These are phyloP conservation scores for Gymnocephalus cernua DNA, from an alignment of 2,113 vertebrate genomes.

Conservation along the genomic window DNA sequence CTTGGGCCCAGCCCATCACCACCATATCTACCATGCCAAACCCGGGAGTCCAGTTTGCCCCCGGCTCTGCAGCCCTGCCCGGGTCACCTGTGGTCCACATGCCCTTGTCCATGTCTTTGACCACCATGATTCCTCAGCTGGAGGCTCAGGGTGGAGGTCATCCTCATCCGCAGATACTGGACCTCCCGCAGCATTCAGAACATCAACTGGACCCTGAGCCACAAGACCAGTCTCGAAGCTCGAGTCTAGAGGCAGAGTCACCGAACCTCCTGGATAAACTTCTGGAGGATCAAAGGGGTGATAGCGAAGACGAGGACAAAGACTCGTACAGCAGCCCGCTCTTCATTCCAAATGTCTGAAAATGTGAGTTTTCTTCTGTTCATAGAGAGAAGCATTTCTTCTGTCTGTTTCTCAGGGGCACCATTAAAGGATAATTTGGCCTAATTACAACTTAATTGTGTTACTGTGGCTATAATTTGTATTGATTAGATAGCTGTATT, in stretches of 20 bases:
- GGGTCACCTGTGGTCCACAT: slow-evolving; percentile 88
- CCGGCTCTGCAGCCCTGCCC: slow-evolving; percentile 81
- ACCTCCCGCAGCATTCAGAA: slow-evolving; percentile 60
- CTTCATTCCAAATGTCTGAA: slow-evolving; percentile 86
- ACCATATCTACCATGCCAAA: slow-evolving; percentile 82
- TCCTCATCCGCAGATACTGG: slow-evolving; percentile 80
- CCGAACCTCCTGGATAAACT: slow-evolving; percentile 91
- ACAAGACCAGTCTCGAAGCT: slow-evolving; percentile 76
- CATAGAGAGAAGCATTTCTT: background rate
- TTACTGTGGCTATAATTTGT: background rate
- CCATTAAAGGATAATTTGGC: background rate
- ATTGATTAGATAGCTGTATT: background rate
- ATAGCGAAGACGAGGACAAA: slow-evolving; percentile 84
- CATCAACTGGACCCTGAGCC: slow-evolving; percentile 76
- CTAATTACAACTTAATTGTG: background rate
- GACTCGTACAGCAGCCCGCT: slow-evolving; percentile 86
- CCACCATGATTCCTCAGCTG: slow-evolving; percentile 83
- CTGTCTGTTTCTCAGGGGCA: background rate
- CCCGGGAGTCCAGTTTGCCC: slow-evolving; percentile 86
- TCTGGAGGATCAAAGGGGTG: slow-evolving; percentile 85
- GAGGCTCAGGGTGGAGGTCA: slow-evolving; percentile 86
- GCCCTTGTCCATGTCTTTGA: slow-evolving; percentile 83
- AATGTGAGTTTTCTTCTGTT: background rate
- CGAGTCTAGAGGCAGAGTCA: slow-evolving; percentile 60
- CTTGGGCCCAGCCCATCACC: slow-evolving; percentile 92